phyloP scores from a whole-genome alignment of 1,140 invertebrate species.

The Onthophagus taurus region DNA sequence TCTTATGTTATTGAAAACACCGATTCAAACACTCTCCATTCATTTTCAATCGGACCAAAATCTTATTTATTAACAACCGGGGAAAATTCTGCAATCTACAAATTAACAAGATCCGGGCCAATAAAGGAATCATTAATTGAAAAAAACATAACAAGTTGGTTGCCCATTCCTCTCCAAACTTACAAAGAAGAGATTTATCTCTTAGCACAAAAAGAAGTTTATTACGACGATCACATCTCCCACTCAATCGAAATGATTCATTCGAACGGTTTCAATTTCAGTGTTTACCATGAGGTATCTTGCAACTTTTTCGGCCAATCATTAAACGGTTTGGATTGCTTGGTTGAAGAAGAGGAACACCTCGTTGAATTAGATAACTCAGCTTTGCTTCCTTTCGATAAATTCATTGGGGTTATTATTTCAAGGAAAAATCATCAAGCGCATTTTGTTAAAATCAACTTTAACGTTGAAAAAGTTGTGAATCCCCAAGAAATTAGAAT shows the following conservation, averaged over 20 bases:
- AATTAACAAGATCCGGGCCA: constrained; percentile 33
- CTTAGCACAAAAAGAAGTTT: constrained; percentile 40
- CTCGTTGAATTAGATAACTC: constrained; percentile 31
- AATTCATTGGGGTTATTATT: constrained; percentile 34
- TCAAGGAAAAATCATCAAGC: constrained; percentile 21
- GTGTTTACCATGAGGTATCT: constrained; percentile 37
- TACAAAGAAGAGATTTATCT: constrained; percentile 43
- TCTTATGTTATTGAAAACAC: too few species aligned
- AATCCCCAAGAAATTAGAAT: constrained; percentile 22
- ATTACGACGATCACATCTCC: constrained; percentile 36
- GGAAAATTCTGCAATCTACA: constrained; percentile 35
- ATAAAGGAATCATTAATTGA: constrained; percentile 24
- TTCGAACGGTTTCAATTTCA: constrained; percentile 41
- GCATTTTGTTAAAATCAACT: constrained; percentile 20
- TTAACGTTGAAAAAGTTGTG: constrained; percentile 14
- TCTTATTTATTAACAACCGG: constrained; percentile 40
- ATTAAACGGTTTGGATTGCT: constrained; percentile 33
- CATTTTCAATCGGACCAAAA: constrained; percentile 38
- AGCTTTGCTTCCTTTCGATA: constrained; percentile 25
- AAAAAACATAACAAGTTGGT: constrained; percentile 23
- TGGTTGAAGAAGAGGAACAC: constrained; percentile 32
- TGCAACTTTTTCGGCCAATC: constrained; percentile 33
- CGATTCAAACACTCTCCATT: too few species aligned
- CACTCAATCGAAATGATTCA: constrained; percentile 40
- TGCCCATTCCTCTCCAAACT: constrained; percentile 38